These are phyloP conservation scores for Turritopsis rubra DNA, from an alignment of 30 jellyfish, hydroid and myxozoan species.

Conservation along the genomic window DNA sequence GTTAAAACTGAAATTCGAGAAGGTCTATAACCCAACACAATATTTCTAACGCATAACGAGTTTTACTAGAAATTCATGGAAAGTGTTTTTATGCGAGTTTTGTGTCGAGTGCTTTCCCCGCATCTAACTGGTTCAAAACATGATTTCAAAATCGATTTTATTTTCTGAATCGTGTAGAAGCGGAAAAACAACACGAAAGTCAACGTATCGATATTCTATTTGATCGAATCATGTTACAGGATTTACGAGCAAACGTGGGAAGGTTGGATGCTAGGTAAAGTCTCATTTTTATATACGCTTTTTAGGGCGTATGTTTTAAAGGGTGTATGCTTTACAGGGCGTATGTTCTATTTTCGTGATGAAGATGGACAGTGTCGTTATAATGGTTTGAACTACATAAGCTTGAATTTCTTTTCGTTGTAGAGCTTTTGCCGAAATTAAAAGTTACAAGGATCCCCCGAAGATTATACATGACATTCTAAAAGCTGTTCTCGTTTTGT, in stretches of 20 bases:
- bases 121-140: not conserved
- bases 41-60: no score
- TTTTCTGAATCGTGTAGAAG: slow-evolving; percentile 31
- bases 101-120: no score
- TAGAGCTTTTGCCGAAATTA: slow-evolving; percentile 85
- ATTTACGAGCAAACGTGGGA: slow-evolving; percentile 72
- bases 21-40: no score
- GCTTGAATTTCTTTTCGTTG: not conserved
- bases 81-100: no score
- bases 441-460: slow-evolving; percentile 91
- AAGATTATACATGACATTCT: slow-evolving; percentile 75
- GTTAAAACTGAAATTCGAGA: no score
- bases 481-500: slow-evolving; percentile 58
- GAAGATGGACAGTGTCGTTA: not conserved
- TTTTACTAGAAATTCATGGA: no score
- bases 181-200: slow-evolving; percentile 63
- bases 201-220: slow-evolving; percentile 65
- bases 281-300: not conserved
- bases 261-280: slow-evolving; percentile 81
- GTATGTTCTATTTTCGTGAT: no score
- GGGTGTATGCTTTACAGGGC: not conserved
- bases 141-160: no score
- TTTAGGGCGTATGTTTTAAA: not conserved
- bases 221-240: slow-evolving; percentile 86
- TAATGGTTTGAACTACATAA: not conserved